These are phyloP conservation scores for Agraylea sexmaculata DNA, from an alignment of 1,140 invertebrate genomes.

Conservation along the genomic window DNA sequence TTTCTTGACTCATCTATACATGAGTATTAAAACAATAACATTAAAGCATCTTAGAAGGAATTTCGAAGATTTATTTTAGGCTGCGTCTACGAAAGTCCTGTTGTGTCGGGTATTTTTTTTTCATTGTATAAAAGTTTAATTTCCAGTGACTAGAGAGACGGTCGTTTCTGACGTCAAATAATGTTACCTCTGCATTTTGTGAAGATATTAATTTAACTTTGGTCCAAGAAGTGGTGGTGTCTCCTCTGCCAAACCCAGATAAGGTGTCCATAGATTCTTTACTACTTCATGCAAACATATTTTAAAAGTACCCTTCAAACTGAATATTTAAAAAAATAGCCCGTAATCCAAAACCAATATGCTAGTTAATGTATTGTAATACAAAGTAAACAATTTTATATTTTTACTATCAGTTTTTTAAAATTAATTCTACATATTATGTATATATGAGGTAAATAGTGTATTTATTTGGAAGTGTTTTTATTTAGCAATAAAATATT, in stretches of 20 bases:
- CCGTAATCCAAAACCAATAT: constrained; percentile 8
- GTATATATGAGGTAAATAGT: no score
- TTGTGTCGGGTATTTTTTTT: constrained; percentile 12
- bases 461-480: background rate
- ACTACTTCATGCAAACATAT: constrained; percentile 4
- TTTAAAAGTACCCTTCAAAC: constrained; percentile 4
- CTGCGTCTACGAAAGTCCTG: constrained; percentile 10
- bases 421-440: constrained; percentile 21
- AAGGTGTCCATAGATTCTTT: no score
- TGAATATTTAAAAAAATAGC: background rate
- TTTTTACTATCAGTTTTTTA: constrained; percentile 8
- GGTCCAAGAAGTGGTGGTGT: constrained; percentile 14
- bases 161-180: no score
- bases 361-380: background rate
- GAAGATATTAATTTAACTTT: constrained; percentile 22
- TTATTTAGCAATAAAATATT: background rate
- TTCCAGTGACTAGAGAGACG: no score
- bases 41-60: background rate
- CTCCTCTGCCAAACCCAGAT: constrained; percentile 18
- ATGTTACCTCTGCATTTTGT: constrained; percentile 15
- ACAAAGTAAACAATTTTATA: constrained; percentile 1
- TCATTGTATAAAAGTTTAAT: constrained; percentile 12
- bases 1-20: no score
- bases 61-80: background rate
- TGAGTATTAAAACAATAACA: background rate